phyloP scores from a whole-genome alignment of 1,140 invertebrate species.

The Papilio polyxenes region DNA sequence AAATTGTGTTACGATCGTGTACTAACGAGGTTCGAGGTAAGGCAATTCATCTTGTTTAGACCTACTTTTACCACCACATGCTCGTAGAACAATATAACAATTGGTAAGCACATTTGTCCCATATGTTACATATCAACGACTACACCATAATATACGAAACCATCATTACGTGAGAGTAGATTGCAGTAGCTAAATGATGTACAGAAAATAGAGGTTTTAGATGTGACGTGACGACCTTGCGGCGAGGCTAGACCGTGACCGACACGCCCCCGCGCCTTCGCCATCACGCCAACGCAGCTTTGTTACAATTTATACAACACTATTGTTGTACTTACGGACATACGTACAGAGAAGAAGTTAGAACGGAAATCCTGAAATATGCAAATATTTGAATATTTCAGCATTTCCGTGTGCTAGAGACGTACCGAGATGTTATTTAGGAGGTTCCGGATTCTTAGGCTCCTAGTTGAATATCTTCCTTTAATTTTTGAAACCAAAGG shows the following conservation, averaged over 20 bases:
- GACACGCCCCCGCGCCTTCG: slow-evolving; percentile 46
- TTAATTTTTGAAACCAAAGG: no score
- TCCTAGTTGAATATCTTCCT: no score
- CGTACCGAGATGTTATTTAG: no score
- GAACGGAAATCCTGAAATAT: no score
- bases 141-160: neutral
- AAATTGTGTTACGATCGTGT: neutral
- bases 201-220: neutral
- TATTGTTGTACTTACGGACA: neutral
- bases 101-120: neutral
- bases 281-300: slow-evolving; percentile 2
- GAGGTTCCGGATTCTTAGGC: no score
- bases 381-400: no score
- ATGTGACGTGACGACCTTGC: slow-evolving; percentile 24
- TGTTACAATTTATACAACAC: slow-evolving; percentile 14
- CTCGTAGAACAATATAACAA: neutral
- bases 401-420: no score
- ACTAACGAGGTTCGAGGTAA: neutral
- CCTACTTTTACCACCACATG: neutral
- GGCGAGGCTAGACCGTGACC: slow-evolving; percentile 44
- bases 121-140: neutral
- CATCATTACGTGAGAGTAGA: neutral
- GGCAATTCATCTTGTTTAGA: neutral
- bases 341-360: neutral
- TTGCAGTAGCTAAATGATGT: neutral